Conservation (phyloP, 2,113 vertebrate genomes). For the Plestiodon gilberti region DNA sequence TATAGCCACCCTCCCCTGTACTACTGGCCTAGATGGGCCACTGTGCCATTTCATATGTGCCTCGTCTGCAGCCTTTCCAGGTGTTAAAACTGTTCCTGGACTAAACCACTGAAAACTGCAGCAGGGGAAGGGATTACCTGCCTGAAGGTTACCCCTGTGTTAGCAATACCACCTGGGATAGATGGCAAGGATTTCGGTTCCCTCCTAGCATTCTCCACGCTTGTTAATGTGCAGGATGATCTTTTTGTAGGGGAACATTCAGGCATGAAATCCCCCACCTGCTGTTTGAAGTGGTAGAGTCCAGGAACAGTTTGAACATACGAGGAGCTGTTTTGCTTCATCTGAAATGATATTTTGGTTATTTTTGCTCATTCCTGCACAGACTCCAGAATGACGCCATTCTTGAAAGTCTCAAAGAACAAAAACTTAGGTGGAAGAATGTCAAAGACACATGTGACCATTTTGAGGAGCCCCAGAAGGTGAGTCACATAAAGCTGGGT, state of each 20-base stretch:
- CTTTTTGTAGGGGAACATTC: too few species aligned
- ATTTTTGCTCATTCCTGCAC: background rate
- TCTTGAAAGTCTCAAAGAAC: background rate
- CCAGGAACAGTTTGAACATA: too few species aligned
- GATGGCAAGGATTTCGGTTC: too few species aligned
- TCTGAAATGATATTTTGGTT: background rate
- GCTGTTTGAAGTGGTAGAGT: too few species aligned
- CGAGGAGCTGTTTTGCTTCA: background rate
- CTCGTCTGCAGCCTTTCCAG: background rate
- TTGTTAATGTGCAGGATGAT: background rate
- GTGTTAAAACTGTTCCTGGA: background rate
- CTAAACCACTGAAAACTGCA: background rate
- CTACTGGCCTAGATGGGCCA: too few species aligned
- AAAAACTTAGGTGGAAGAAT: background rate
- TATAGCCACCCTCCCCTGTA: too few species aligned
- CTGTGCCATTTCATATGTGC: too few species aligned
- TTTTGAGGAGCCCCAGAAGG: background rate
- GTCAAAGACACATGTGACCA: background rate
- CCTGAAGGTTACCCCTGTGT: background rate
- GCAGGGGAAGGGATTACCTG: background rate
- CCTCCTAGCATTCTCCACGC: too few species aligned
- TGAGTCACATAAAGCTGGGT: background rate
- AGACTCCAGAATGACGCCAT: conserved; percentile 10
- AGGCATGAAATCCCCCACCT: too few species aligned
- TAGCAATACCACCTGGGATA: background rate